phyloP scores from a whole-genome alignment of 2,797 vertebrate genomes.

The Sebastolobus altivelis region DNA sequence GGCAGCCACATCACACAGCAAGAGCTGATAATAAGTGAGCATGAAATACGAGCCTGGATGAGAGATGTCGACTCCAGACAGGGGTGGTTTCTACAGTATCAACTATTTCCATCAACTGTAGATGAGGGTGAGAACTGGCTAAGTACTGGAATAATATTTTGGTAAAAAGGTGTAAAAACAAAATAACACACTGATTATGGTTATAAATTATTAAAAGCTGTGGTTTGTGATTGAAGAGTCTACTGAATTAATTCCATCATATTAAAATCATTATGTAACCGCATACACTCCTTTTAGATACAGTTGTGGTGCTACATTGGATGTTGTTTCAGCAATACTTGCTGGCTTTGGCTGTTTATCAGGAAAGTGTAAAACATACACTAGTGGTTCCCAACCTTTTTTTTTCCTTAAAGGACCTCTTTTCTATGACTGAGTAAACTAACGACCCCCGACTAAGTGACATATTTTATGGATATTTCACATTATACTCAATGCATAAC shows the following conservation, averaged over 20 bases:
- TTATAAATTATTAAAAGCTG: background rate
- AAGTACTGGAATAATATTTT: background rate
- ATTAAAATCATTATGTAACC: background rate
- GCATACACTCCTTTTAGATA: background rate
- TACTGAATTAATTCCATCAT: background rate
- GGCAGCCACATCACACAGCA: background rate
- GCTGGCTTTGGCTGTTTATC: background rate
- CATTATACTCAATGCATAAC: too few species aligned
- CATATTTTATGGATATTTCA: too few species aligned
- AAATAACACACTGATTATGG: background rate
- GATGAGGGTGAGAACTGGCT: background rate
- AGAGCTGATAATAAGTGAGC: background rate
- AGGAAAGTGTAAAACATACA: background rate
- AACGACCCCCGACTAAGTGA: too few species aligned
- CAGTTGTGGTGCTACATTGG: background rate
- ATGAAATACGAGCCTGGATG: background rate
- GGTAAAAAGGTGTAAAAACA: background rate
- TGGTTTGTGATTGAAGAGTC: background rate
- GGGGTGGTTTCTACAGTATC: background rate
- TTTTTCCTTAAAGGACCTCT: too few species aligned
- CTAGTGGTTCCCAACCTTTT: accelerated
- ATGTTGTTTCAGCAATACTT: background rate
- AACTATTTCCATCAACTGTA: background rate
- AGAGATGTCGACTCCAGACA: background rate
- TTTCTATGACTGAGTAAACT: too few species aligned